Base-by-base conservation (phyloP, 2,797 vertebrate genomes). In the Microtus californicus region DNA sequence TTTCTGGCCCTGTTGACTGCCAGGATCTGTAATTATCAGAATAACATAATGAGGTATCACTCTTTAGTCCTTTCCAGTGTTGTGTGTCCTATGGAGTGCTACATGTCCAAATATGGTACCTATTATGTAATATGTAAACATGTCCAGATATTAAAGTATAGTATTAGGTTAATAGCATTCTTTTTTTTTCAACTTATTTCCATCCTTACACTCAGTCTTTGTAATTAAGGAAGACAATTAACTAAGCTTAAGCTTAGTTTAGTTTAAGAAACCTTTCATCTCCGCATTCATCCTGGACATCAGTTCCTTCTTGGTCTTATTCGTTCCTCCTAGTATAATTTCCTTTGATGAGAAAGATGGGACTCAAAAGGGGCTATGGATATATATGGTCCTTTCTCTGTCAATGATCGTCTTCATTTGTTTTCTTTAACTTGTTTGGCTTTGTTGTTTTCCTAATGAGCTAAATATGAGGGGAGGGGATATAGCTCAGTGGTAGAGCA, bases 171-270 rank as follows among this genome's bases (percentile, higher is more conserved):
- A 94, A 43, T 71, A 45, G 8, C 23, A 77, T 63, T 80, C 87
- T 56, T 56, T 56, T 91, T 54, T 76, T 89, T 92, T 91, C 74
- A 73, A 63, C 73, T 89, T 90, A 76, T 91, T 92, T 95, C 76
- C 71, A 11, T 37, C 89, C 89, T 82, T 76, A 69, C 34, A 90
- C 40, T 80, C 43, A 92, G 19, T 67, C 79, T 91, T 3, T 51
- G 10, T 71, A 76, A 71, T 93, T 94, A 83, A 89, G 77, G 79
- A 87, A 88, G 40, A 59, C 54, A 87, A 51, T 90, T 95, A 93
- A 87, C 51, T 67, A 61, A 87, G 1, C 25, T 65, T 89, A 79
- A 90, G 76, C 19, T 87, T 45, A 80, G 79, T 95, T 92, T 87
- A 80, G 79, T 95, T 92, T 87, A 87, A 83, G 34, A 56, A 82